Evolutionary conservation across 1,140 invertebrate species (phyloP), one percentile per base, ranked within the genome.

Genomic region (Zaprionus kolodkinae): DNA sequence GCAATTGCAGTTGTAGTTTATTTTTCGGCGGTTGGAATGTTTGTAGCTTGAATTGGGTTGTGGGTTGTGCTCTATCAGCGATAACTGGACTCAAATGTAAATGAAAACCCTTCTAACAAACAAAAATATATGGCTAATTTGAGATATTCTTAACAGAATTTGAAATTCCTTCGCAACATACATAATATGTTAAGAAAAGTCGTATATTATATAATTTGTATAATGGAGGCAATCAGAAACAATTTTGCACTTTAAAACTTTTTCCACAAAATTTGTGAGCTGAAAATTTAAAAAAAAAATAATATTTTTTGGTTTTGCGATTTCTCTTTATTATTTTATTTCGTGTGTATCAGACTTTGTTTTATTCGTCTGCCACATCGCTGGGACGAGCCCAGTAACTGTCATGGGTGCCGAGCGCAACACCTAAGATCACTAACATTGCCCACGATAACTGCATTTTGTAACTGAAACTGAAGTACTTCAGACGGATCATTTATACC

Each of bases 1-100:
- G 40, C 43, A 12, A 25, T 21, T 64, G 21, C n/a, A 45, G 63
- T 50, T 27, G 33, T 21, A 60, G 66, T 57, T 68, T 35, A 21
- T 38, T 50, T 54, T 13, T 12, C 21, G 27, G 21, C 6, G 13
- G 43, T 48, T 60, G 52, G 10, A 25, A 45, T 45, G n/a, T 27
- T 9, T 30, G 30, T 5, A 50, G 6, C 35, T 36, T 13, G n/a
- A 33, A 25, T n/a, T 21, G 21, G 1, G 21, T 21, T 21, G 13
- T 38, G 62, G 54, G 40, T 7, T 43, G 30, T 40, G 45, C 45
- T 54, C 40, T 60, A 65, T 60, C 43, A 54, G 71, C 27, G 43
- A 55, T 54, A 61, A 56, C 38, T 54, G 25, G 64, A 52, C 52
- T 36, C 17, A 40, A 40, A 13, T 12, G n/a, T 13, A 40, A 40